A percentile compares a stretch with the other conserved stretches of the same genome.
Conservation (phyloP, 2,888 invertebrate genomes). For the Galeruca laticollis region DNA sequence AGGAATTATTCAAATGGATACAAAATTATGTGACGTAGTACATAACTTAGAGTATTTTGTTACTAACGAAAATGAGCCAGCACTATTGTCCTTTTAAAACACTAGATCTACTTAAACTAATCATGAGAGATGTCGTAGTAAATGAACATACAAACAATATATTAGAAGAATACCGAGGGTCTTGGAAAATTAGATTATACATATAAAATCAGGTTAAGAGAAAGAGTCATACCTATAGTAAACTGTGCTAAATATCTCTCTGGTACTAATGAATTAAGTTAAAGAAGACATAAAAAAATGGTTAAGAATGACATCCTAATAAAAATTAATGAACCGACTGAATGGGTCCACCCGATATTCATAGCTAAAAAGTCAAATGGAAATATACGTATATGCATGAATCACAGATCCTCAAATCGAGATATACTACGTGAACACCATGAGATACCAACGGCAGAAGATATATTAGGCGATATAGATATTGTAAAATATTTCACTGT, state of each 20-base stretch:
- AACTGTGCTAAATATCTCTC: neutral
- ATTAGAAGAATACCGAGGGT: neutral
- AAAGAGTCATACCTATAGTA: neutral
- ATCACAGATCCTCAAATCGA: constrained; percentile 1
- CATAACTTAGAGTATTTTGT: neutral
- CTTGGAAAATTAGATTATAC: neutral
- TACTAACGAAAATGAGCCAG: neutral
- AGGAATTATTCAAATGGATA: neutral
- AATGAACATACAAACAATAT: neutral
- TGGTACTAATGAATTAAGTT: neutral
- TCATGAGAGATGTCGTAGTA: neutral
- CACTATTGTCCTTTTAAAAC: neutral
- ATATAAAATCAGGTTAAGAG: neutral
- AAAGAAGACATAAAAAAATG: neutral
- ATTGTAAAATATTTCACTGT: constrained; percentile 3
- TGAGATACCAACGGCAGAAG: constrained; percentile 3
- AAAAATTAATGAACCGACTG: neutral
- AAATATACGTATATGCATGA: neutral
- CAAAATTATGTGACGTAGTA: neutral
- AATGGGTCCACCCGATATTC: neutral
- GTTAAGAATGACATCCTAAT: neutral
- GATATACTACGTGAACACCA: neutral
- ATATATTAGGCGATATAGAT: constrained; percentile 1
- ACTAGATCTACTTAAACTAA: neutral
- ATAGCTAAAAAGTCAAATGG: neutral